Percentiles rank a stretch among this genome's conserved stretches.
phyloP scores from a whole-genome alignment of 2,113 vertebrate species.

The Corythaeola cristata region DNA sequence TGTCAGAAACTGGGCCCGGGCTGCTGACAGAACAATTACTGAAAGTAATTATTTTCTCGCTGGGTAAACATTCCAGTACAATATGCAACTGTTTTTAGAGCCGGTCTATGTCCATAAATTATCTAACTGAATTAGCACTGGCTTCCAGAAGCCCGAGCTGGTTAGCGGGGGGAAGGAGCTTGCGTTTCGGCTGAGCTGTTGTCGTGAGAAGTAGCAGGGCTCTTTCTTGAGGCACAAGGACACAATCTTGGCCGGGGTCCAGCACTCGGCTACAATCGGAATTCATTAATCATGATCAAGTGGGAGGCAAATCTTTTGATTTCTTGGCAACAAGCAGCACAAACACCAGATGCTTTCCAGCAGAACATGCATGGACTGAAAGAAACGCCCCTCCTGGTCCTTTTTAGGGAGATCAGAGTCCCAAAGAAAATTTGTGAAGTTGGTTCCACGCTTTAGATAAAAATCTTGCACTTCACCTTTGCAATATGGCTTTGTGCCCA shows the following conservation, averaged over 20 bases:
- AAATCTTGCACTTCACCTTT: not conserved
- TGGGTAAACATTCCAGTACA: conserved; percentile 38
- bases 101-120: not conserved
- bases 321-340: conserved; percentile 27
- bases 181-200: not conserved
- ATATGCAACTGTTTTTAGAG: conserved; percentile 29
- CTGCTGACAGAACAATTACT: not conserved
- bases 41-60: not conserved
- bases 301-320: conserved; percentile 42
- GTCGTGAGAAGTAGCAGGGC: not conserved
- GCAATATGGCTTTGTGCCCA: not conserved
- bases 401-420: not conserved
- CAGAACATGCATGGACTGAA: not conserved
- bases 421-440: not conserved
- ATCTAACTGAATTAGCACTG: not conserved
- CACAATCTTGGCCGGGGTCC: not conserved
- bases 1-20: not conserved
- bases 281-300: conserved; percentile 23
- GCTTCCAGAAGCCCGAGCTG: not conserved
- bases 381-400: not conserved
- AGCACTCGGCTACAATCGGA: not conserved
- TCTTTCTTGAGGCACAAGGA: not conserved
- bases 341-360: conserved; percentile 34
- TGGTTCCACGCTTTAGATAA: accelerated
- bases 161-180: not conserved